Conservation (phyloP, 2,888 invertebrate species). For the Drepana falcataria region DNA sequence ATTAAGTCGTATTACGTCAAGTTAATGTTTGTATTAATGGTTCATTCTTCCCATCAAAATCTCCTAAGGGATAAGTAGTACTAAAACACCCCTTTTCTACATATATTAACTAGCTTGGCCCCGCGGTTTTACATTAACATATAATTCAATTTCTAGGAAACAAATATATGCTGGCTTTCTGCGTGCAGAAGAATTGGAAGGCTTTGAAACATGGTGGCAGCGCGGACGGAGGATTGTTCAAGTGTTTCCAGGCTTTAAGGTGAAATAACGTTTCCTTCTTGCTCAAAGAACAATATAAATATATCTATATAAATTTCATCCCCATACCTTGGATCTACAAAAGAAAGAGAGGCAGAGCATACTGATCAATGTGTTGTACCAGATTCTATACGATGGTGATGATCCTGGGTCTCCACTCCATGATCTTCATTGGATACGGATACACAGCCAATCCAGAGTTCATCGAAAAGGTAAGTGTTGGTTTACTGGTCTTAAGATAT, state of each 20-base stretch:
- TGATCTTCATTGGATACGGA: conserved; percentile 72
- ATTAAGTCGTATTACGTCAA: too few species aligned
- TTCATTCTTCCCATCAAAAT: background rate
- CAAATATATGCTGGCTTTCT: conserved; percentile 57
- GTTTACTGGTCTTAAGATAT: too few species aligned
- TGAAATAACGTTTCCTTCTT: conserved; percentile 9
- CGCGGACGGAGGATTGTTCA: conserved; percentile 67
- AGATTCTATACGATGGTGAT: conserved; percentile 72
- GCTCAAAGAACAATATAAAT: too few species aligned
- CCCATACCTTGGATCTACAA: too few species aligned
- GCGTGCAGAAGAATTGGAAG: conserved; percentile 70
- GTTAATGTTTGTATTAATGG: background rate
- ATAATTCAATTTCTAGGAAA: conserved; percentile 34
- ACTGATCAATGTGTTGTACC: conserved; percentile 13
- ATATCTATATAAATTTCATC: too few species aligned
- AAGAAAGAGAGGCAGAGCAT: too few species aligned
- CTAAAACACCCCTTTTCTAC: too few species aligned
- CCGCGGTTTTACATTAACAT: too few species aligned
- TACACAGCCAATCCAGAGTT: conserved; percentile 71
- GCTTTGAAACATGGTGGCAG: conserved; percentile 66
- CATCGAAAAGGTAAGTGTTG: conserved; percentile 58
- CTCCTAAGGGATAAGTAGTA: too few species aligned
- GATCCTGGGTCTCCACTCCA: conserved; percentile 69
- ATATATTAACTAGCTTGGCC: too few species aligned
- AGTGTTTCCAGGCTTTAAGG: conserved; percentile 69